A percentile compares a stretch with the other conserved stretches of the same genome.
Evolutionary conservation across 2,888 invertebrate genomes (phyloP).

Genomic region (Melieria picta): DNA sequence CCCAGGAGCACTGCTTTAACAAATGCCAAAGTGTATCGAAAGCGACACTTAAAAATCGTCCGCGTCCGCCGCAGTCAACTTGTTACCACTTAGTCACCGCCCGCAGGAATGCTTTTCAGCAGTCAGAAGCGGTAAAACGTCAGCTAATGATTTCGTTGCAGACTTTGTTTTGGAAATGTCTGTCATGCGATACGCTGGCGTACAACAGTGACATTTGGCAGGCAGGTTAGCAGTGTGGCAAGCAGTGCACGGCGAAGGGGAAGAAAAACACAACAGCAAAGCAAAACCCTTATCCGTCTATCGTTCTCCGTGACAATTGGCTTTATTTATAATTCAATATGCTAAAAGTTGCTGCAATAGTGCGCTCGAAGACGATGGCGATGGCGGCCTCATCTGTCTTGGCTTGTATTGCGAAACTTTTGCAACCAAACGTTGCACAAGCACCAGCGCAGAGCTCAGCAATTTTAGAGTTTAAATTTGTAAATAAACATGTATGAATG

Average conservation of each 20-base stretch:
- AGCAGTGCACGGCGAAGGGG: neutral
- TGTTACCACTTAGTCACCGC: slow-evolving; percentile 10
- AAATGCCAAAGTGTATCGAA: slow-evolving; percentile 59
- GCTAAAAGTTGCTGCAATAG: slow-evolving; percentile 57
- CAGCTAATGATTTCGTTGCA: slow-evolving; percentile 37
- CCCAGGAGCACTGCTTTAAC: slow-evolving; percentile 46
- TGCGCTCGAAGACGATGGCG: slow-evolving; percentile 27
- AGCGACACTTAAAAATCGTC: slow-evolving; percentile 51
- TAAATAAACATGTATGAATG: too few species aligned
- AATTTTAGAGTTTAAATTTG: too few species aligned
- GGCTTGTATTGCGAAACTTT: too few species aligned
- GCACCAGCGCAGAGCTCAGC: too few species aligned
- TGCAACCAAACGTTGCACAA: too few species aligned
- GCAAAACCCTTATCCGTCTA: slow-evolving; percentile 13
- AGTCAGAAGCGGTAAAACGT: slow-evolving; percentile 26
- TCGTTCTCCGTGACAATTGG: slow-evolving; percentile 57
- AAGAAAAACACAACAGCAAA: slow-evolving; percentile 20
- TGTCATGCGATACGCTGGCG: slow-evolving; percentile 21
- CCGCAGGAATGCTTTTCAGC: slow-evolving; percentile 18
- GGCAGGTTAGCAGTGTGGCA: slow-evolving; percentile 20
- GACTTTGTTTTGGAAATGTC: slow-evolving; percentile 33
- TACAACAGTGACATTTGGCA: slow-evolving; percentile 21
- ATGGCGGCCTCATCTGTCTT: slow-evolving; percentile 10
- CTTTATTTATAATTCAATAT: slow-evolving; percentile 61
- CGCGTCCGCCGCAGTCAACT: slow-evolving; percentile 13